Base-by-base conservation (phyloP, 2,113 vertebrate genomes). In the Hiodon alosoides region DNA sequence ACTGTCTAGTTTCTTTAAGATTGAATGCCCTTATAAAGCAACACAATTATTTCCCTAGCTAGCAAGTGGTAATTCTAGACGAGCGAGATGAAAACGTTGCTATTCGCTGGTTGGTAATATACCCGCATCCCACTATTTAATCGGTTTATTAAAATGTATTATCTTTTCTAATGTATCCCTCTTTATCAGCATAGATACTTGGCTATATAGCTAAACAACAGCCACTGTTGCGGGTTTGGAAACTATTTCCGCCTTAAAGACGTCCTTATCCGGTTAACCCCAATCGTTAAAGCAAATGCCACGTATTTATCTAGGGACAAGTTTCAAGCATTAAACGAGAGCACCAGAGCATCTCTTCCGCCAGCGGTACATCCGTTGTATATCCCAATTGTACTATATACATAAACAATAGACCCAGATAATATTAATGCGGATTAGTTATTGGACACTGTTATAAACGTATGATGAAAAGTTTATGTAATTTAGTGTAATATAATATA, bases 251-350 rank as follows among this genome's bases (percentile, higher is more conserved):
- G 71, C 54, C 48, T 73, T 53, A 54, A 69, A 59, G 46, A 31
- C 71, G 13, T 9, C 14, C 76, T 57, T 31, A 46, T 78, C 76
- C 71, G 76, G 76, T 69, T 78, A 31, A 78, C 55, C 53, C 57
- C 53, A 4, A n/a, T 48, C 7, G 16, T 51, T 5, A n/a, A 17
- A 14, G 54, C 11, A 51, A 16, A 11, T 57, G 69, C 61, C 76
- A 71, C 62, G 69, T 72, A 48, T 5, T 51, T 51, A 1, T 16
- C 60, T 4, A 14, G 54, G 10, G 54, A n/a, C n/a, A 52, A 7
- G n/a, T 31, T 47, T 2, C 2, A 3, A 71, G n/a, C 14, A 16
- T 70, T 67, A 7, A 8, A 67, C 51, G 16, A 70, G 48, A 31
- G 31, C 31, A 31, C 31, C 31, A 31, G 31, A 31, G 31, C 31